Evolutionary conservation across 2,113 vertebrate genomes (phyloP), one percentile per base, ranked within the genome.

Genomic region (Bambusicola thoracicus): DNA sequence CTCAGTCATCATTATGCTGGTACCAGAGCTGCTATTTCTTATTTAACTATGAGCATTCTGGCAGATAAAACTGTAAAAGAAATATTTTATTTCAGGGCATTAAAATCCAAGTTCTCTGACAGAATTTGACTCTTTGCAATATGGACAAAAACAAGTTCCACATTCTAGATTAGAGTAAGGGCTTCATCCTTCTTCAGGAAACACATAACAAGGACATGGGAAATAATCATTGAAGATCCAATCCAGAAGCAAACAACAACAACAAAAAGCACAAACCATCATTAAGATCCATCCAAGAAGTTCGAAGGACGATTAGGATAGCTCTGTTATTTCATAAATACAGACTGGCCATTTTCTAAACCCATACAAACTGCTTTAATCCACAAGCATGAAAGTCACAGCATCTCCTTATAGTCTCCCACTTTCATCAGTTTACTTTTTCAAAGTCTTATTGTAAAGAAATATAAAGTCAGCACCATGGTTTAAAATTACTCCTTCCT

Each of bases 281-380:
- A 7, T 25, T 29, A 63, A 55, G 24, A 55, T 12, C 51, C 38
- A 40, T 10, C 11, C 22, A 10, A n/a, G n/a, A n/a, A n/a, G n/a
- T n/a, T n/a, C n/a, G n/a, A 84, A 93, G 13, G 84, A 86, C 68
- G 46, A 46, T 49, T 59, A 49, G 85, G 15, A 58, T 44, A 27
- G 72, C 21, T 62, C 83, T 25, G 51, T 86, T 87, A 68, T 62
- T 93, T 79, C 77, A 74, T 69, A 90, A 93, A 93, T 76, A 85
- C 88, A 82, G 59, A 68, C 49, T 87, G 67, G 87, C 34, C 93
- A 78, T 74, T 94, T 96, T 93, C 91, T 78, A 70, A 91, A 89
- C 7, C 63, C 85, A 90, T 74, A 82, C 48, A 68, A 65, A 24
- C n/a, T 92, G 18, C 41, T 83, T 78, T 89, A 63, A 67, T 70